Evolutionary conservation across 2,797 vertebrate species (phyloP).

Genomic region (Halcyon chelicuti): DNA sequence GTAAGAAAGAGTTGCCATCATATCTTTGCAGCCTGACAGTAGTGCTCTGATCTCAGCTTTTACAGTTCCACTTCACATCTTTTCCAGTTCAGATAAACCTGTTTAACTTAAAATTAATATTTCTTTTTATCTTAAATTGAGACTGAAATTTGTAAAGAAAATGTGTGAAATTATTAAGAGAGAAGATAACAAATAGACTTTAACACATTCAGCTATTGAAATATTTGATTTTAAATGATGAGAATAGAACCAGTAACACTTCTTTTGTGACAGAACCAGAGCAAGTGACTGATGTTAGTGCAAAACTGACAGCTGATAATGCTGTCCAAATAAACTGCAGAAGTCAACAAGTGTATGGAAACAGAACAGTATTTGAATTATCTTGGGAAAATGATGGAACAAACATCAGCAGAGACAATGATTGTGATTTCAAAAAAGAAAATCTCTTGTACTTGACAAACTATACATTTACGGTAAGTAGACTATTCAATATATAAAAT

Average conservation of each 20-base stretch:
- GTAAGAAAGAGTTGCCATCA: background rate
- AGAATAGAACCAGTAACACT: background rate
- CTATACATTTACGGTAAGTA: slow-evolving; percentile 43
- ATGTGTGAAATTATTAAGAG: background rate
- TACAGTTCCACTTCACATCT: background rate
- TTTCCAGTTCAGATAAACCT: background rate
- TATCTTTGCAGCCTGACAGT: background rate
- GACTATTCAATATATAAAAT: background rate
- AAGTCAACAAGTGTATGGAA: background rate
- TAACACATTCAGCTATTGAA: background rate
- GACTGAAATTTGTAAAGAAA: background rate
- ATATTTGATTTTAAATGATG: background rate
- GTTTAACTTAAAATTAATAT: background rate
- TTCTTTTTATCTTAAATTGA: background rate
- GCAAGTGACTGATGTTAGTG: rapidly evolving
- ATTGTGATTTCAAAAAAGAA: background rate
- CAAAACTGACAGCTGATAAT: background rate
- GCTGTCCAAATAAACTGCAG: background rate
- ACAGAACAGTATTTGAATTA: rapidly evolving
- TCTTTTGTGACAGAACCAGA: slow-evolving; percentile 11
- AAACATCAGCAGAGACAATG: rapidly evolving
- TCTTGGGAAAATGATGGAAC: background rate
- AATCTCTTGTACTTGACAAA: slow-evolving; percentile 21
- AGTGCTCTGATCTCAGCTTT: background rate
- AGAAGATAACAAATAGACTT: background rate